phyloP scores from a whole-genome alignment of 2,113 vertebrate genomes.

The Aramus guarauna region DNA sequence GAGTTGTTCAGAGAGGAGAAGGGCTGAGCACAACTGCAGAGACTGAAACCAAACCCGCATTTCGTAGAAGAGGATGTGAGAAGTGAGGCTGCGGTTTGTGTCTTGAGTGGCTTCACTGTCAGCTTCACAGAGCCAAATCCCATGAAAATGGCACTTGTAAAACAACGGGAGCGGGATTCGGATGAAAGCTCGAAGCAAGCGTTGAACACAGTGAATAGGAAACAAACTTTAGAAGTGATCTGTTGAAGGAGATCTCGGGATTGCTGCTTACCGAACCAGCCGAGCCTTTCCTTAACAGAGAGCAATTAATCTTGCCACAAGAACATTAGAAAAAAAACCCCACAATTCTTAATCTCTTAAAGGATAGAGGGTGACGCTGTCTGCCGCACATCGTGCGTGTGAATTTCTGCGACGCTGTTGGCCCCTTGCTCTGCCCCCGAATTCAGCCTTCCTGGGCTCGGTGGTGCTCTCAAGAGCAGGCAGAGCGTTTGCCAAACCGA shows the following conservation, averaged over 20 bases:
- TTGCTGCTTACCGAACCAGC: background rate
- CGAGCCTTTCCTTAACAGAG: no score
- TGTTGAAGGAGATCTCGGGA: rapidly evolving
- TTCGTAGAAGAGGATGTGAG: constrained; percentile 49
- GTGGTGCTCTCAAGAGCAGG: rapidly evolving
- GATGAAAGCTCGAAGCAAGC: background rate
- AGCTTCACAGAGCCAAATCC: background rate
- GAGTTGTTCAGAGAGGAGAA: background rate
- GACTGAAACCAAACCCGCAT: background rate
- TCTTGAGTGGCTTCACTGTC: background rate
- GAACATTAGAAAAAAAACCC: background rate
- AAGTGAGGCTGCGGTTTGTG: background rate
- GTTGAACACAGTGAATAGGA: rapidly evolving
- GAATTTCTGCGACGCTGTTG: rapidly evolving
- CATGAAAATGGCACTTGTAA: rapidly evolving
- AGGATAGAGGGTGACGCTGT: rapidly evolving
- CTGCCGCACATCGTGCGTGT: rapidly evolving
- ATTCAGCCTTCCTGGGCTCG: background rate
- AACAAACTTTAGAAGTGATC: rapidly evolving
- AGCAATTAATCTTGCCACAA: no score
- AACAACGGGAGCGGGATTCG: background rate
- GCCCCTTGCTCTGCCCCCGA: rapidly evolving
- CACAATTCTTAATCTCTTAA: rapidly evolving
- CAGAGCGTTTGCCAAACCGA: background rate
- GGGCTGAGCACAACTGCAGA: background rate